Conservation (phyloP, 2,113 vertebrate genomes). For the Equus quagga region DNA sequence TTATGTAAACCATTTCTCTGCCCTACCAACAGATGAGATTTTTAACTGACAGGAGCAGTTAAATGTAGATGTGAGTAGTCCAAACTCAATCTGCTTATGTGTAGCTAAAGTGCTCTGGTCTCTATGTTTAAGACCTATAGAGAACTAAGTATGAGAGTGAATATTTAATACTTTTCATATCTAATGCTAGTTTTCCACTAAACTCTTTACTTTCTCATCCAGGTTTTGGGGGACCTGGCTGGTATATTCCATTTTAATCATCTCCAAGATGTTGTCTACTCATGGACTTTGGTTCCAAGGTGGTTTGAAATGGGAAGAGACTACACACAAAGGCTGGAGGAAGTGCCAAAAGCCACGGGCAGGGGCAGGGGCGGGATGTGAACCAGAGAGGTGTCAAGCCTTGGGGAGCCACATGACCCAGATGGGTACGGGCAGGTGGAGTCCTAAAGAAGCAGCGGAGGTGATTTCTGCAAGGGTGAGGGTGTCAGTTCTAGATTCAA, state of each 20-base stretch:
- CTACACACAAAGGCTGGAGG: neutral
- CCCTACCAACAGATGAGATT: neutral
- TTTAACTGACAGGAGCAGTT: neutral
- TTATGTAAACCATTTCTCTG: neutral
- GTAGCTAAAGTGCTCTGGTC: neutral
- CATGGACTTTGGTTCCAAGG: neutral
- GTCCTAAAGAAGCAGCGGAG: too few species aligned
- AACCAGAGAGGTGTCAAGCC: neutral
- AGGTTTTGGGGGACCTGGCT: neutral
- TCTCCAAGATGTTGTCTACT: neutral
- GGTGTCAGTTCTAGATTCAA: rapidly evolving
- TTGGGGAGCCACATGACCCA: too few species aligned
- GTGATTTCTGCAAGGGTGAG: rapidly evolving
- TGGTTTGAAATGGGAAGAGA: neutral
- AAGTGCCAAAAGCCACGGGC: neutral
- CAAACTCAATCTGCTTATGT: neutral
- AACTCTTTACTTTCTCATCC: neutral
- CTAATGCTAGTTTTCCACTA: neutral
- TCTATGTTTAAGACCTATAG: neutral
- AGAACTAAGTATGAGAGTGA: neutral
- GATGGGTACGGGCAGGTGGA: too few species aligned
- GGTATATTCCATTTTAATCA: neutral
- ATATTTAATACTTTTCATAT: neutral
- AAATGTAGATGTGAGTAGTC: neutral
- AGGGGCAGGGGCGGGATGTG: too few species aligned